Base-by-base conservation (phyloP, 2,113 vertebrate species). In the Leptobrachium ailaonicum region DNA sequence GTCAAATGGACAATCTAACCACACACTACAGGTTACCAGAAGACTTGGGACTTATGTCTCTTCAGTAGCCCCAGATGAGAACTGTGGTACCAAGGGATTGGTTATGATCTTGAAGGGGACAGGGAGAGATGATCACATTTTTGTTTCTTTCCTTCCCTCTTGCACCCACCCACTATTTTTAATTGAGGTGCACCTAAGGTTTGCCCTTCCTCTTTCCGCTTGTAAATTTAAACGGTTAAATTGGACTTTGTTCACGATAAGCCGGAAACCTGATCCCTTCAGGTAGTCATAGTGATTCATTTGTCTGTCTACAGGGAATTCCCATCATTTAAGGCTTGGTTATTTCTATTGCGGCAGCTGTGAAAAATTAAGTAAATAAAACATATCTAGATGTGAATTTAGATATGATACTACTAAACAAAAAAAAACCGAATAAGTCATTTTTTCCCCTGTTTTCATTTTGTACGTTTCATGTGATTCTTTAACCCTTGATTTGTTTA, bases 261-360 rank as follows among this genome's bases (percentile, higher is more conserved):
- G 47, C 7, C 1, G 53, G 64, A 68, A 32, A 68, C 13, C 13
- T n/a, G 40, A 56, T 12, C 2, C 67, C 8, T 13, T 64, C 41
- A 45, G 66, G 73, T 44, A 77, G 41, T 43, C 66, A 50, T 50
- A 45, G 66, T 77, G 66, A 70, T 77, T 77, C 75, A 77, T 47
- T 2, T 58, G 50, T 77, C 62, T 20, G 14, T 71, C 69, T 73
- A 11, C 41, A 73, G 77, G 77, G 71, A 80, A 80, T 80, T 73
- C 60, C 45, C 69, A 14, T 3, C 2, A 41, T 66, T 44, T 44
- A 12, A 44, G 67, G 56, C 67, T 44, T 14, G 9, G 6, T 44
- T 69, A 44, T 14, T 40, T 66, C 20, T 32, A 12, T 12, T 10
- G 56, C 3, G 56, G 13, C 56, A 60, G 56, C 56, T 60, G 56